phyloP scores from a whole-genome alignment of 2,113 vertebrate genomes.

The Propithecus coquereli region DNA sequence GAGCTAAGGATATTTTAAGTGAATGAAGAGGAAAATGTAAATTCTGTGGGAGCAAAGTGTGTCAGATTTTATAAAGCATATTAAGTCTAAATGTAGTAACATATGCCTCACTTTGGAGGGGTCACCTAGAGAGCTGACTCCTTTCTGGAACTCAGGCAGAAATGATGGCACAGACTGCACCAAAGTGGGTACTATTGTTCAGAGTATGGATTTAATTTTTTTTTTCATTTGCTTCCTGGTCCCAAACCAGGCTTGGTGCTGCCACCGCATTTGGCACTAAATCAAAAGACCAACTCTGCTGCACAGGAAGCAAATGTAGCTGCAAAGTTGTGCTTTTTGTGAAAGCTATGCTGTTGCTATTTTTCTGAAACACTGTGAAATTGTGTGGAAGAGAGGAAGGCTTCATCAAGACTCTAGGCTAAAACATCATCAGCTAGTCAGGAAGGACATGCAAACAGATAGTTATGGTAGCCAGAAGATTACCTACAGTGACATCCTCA shows the following conservation, averaged over 20 bases:
- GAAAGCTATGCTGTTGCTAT: not conserved
- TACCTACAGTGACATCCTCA: not conserved
- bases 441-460: not conserved
- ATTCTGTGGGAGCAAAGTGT: not conserved
- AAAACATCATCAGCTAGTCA: not conserved
- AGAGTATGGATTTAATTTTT: not conserved
- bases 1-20: not conserved
- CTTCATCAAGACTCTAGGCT: not conserved
- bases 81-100: not conserved
- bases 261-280: not conserved
- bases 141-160: not conserved
- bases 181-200: not conserved
- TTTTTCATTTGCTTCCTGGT: not conserved
- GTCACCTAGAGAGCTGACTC: not conserved
- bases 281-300: not conserved
- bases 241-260: not conserved
- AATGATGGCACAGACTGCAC: not conserved
- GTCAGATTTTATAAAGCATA: slow-evolving; percentile 25
- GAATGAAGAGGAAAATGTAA: not conserved
- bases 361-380: not conserved
- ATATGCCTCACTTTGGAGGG: not conserved
- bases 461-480: not conserved
- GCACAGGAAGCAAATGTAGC: not conserved
- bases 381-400: not conserved
- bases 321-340: not conserved